phyloP scores from a whole-genome alignment of 2,113 vertebrate genomes.

The Ardeotis arabs region DNA sequence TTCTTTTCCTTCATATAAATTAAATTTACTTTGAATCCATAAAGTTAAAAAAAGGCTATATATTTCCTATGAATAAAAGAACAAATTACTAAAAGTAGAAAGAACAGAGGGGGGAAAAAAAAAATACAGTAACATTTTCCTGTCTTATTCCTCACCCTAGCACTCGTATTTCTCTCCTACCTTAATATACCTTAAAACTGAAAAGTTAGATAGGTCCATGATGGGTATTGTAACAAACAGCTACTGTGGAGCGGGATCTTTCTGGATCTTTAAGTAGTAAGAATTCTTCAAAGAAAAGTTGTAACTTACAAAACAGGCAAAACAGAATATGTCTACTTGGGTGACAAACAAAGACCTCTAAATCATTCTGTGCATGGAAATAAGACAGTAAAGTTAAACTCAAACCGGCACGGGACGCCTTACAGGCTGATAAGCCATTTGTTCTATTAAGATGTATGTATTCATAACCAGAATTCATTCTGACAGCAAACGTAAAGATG shows the following conservation, averaged over 20 bases:
- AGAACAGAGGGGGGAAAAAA: background rate
- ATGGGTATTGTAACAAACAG: background rate
- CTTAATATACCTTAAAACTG: background rate
- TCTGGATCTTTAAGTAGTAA: background rate
- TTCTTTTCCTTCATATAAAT: background rate
- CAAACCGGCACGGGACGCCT: background rate
- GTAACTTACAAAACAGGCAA: background rate
- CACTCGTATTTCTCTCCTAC: background rate
- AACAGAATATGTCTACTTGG: background rate
- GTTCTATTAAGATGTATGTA: background rate
- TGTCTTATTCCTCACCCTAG: background rate
- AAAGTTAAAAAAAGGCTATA: background rate
- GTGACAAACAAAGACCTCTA: background rate
- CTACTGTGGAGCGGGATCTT: background rate
- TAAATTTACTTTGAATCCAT: background rate
- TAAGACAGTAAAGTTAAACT: background rate
- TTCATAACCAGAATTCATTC: constrained; percentile 8
- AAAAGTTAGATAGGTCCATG: background rate
- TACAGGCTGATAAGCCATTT: background rate
- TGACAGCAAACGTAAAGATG: constrained; percentile 54
- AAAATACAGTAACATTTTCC: background rate
- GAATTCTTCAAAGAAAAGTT: background rate
- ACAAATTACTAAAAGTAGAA: background rate
- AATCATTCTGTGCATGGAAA: background rate
- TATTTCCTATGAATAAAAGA: background rate